Percentiles rank a stretch among this genome's conserved stretches.
phyloP scores from a whole-genome alignment of 92 coral and sea anemone genomes.

The Epizoanthus rinbou region DNA sequence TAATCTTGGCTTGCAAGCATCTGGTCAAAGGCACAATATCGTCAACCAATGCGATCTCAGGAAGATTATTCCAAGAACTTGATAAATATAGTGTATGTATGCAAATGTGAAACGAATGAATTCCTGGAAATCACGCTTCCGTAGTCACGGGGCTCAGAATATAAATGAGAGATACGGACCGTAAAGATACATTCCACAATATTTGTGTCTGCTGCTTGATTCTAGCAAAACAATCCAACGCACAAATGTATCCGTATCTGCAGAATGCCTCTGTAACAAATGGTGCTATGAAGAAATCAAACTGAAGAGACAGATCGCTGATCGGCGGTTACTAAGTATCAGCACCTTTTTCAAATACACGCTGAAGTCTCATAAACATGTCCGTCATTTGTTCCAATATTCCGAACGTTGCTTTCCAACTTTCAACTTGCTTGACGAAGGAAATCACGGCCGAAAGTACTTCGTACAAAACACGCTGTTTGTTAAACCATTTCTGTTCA shows the following conservation, averaged over 20 bases:
- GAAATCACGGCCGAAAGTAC: too few relatives aligned
- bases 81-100: background rate
- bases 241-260: background rate
- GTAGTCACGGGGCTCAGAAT: background rate
- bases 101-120: background rate
- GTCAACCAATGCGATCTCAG: too few relatives aligned
- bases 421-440: background rate
- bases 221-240: background rate
- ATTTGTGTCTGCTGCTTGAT: background rate
- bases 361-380: background rate
- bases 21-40: too few relatives aligned
- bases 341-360: too few relatives aligned
- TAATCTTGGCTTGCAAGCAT: background rate
- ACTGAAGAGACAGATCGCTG: background rate
- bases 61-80: background rate
- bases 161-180: background rate
- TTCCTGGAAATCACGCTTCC: slow-evolving; percentile 6
- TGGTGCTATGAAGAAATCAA: background rate
- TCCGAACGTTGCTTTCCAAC: background rate
- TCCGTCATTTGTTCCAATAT: background rate
- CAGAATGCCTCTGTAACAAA: background rate
- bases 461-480: background rate
- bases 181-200: background rate
- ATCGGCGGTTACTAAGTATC: background rate
- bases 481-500: background rate